Conservation (phyloP, 2,113 vertebrate species). For the Elephas maximus region DNA sequence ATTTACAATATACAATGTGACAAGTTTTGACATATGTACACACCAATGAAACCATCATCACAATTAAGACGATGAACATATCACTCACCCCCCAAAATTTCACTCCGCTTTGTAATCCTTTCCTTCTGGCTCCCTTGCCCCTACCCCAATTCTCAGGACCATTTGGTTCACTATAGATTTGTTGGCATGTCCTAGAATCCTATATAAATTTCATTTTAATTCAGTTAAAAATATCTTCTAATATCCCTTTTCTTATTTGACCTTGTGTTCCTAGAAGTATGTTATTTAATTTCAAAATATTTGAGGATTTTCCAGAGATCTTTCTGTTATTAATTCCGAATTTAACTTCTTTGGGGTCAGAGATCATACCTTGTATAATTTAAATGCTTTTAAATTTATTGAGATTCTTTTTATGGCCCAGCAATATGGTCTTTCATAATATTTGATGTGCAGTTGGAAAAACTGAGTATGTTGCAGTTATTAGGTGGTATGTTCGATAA, state of each 20-base stretch:
- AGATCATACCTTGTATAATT: too few species aligned
- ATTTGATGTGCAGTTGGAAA: not conserved
- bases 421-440: not conserved
- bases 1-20: not conserved
- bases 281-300: not conserved
- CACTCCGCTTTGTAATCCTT: not conserved
- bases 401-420: too few species aligned
- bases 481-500: not conserved
- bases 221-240: not conserved
- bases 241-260: too few species aligned
- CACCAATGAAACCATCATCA: not conserved
- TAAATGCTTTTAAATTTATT: too few species aligned
- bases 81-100: not conserved
- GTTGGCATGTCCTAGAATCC: too few species aligned
- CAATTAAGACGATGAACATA: not conserved
- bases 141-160: not conserved
- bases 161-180: too few species aligned
- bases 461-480: not conserved
- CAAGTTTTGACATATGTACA: not conserved
- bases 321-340: not conserved
- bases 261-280: not conserved
- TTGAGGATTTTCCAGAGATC: conserved; percentile 1
- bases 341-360: too few species aligned
- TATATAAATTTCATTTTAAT: not conserved
- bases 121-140: not conserved